Conservation (phyloP, 64 coral and sea anemone species). For the Platygyra sinensis region DNA sequence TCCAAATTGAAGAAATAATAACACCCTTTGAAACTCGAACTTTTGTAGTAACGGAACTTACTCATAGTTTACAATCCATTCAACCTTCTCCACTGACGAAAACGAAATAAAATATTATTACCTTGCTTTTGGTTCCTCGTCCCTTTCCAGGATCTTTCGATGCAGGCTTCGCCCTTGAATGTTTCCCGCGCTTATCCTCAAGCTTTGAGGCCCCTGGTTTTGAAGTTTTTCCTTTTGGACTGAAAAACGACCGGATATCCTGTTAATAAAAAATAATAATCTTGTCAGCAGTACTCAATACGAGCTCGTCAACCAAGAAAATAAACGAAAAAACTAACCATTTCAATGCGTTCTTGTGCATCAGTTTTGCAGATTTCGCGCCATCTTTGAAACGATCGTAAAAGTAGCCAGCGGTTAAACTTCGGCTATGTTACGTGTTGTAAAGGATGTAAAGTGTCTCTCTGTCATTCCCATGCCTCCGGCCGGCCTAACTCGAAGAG, state of each 20-base stretch:
- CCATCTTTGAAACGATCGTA: background rate
- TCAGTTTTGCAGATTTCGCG: conserved; percentile 14
- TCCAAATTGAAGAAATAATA: too few relatives aligned
- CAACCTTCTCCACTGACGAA: too few relatives aligned
- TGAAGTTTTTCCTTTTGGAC: conserved; percentile 35
- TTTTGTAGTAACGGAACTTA: too few relatives aligned
- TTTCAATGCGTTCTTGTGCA: background rate
- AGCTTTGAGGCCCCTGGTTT: conserved; percentile 5
- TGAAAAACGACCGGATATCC: conserved; percentile 66
- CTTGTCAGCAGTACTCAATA: background rate
- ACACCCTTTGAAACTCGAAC: too few relatives aligned
- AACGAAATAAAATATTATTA: background rate
- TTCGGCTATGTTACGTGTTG: background rate
- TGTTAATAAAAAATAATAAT: conserved; percentile 1
- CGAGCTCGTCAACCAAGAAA: background rate
- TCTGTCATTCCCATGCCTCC: too few relatives aligned
- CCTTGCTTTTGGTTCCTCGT: conserved; percentile 18
- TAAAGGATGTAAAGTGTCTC: background rate
- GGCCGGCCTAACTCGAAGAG: too few relatives aligned
- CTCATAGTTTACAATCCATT: too few relatives aligned
- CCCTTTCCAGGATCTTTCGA: conserved; percentile 3
- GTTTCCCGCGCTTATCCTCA: conserved; percentile 11
- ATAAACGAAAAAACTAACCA: background rate
- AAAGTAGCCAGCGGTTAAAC: background rate
- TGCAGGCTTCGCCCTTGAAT: background rate